Conservation (phyloP, 2,113 vertebrate genomes). For the Synodontis membranacea region DNA sequence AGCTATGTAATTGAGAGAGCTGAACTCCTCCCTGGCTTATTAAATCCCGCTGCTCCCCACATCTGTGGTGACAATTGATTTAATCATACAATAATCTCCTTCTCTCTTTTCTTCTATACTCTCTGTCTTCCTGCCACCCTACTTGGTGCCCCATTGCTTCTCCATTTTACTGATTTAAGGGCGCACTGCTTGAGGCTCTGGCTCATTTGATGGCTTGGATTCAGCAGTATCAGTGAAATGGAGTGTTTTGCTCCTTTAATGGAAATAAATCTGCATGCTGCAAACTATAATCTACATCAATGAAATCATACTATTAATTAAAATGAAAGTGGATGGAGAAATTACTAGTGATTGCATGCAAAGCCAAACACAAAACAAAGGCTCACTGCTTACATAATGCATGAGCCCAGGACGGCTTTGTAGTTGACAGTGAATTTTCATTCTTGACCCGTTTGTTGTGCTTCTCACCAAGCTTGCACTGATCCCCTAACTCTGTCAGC, state of each 20-base stretch:
- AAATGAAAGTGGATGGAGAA: not conserved
- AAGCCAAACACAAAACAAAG: not conserved
- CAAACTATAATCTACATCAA: conserved; percentile 45
- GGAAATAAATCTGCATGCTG: conserved; percentile 36
- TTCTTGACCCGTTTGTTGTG: not conserved
- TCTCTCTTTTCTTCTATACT: conserved; percentile 31
- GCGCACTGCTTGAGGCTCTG: conserved; percentile 16
- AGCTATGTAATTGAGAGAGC: conserved; percentile 46
- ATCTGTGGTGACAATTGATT: conserved; percentile 50
- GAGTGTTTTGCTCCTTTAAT: conserved; percentile 37
- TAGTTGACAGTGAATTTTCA: conserved; percentile 33
- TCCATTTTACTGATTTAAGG: conserved; percentile 44
- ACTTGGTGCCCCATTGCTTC: conserved; percentile 40
- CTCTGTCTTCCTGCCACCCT: conserved; percentile 35
- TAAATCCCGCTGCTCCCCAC: conserved; percentile 30
- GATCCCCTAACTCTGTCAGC: conserved; percentile 13
- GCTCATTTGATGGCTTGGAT: conserved; percentile 47
- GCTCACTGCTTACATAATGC: not conserved
- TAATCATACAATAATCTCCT: conserved; percentile 47
- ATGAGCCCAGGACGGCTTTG: conserved; percentile 14
- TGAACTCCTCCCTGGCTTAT: conserved; percentile 36
- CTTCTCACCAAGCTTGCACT: conserved; percentile 10
- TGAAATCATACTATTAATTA: conserved; percentile 23
- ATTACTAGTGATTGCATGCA: not conserved
- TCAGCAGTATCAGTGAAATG: conserved; percentile 15